Evolutionary conservation across 37 sponge, comb jelly and placozoan genomes (phyloP).

Genomic region (Geodia barretti): DNA sequence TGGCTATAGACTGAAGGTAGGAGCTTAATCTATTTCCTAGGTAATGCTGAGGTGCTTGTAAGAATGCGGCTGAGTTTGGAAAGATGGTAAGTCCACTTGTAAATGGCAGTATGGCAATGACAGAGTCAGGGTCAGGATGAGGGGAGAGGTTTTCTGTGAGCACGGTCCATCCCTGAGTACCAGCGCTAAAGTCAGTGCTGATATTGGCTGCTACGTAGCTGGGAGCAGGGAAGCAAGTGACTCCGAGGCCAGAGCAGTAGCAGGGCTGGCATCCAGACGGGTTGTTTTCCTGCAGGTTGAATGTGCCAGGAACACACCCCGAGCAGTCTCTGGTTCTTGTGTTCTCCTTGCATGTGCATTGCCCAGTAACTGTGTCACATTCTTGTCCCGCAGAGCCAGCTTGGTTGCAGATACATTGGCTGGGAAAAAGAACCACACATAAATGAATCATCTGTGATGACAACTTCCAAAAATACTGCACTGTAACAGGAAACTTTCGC

Average conservation of each 20-base stretch:
- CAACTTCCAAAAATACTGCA: too few relatives aligned
- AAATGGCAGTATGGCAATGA: not conserved
- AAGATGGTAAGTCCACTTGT: not conserved
- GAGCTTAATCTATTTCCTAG: conserved; percentile 68
- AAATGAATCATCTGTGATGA: too few relatives aligned
- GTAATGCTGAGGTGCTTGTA: conserved; percentile 50
- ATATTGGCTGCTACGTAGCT: conserved; percentile 23
- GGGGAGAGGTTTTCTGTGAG: not conserved
- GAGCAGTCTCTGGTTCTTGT: conserved; percentile 37
- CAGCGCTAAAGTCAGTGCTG: conserved; percentile 9
- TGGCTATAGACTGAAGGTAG: conserved; percentile 44
- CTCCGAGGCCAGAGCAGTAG: conserved; percentile 66
- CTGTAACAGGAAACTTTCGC: too few relatives aligned
- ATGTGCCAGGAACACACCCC: conserved; percentile 45
- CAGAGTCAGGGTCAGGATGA: not conserved
- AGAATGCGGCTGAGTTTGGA: conserved; percentile 13
- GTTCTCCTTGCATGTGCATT: conserved; percentile 55
- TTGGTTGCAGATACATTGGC: conserved; percentile 36
- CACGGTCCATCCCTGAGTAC: conserved; percentile 22
- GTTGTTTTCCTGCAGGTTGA: conserved; percentile 59
- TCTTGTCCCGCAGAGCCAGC: conserved; percentile 10
- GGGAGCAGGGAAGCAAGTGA: conserved; percentile 38
- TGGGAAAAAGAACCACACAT: too few relatives aligned
- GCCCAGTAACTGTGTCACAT: conserved; percentile 51
- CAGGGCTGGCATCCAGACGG: conserved; percentile 80